Conservation (phyloP, 2,797 vertebrate species). For the Thamnophis elegans region DNA sequence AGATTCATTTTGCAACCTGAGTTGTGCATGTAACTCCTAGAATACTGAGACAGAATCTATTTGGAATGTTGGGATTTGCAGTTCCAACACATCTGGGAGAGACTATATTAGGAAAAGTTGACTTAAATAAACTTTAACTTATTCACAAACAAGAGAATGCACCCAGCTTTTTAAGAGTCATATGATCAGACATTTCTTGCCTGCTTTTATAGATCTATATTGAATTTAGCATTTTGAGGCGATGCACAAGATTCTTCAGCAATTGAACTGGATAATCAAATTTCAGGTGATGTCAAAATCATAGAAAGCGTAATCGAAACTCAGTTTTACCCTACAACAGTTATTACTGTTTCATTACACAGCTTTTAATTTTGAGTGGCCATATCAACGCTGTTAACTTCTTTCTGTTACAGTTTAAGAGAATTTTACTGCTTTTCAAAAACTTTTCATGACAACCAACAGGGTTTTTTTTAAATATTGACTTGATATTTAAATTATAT, state of each 20-base stretch:
- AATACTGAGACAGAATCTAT: neutral
- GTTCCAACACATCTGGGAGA: neutral
- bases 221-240: neutral
- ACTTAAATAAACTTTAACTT: neutral
- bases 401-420: conserved; percentile 36
- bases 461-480: conserved; percentile 28
- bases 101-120: neutral
- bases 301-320: neutral
- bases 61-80: neutral
- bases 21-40: neutral
- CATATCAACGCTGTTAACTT: conserved; percentile 18
- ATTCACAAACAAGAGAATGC: neutral
- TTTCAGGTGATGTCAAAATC: neutral
- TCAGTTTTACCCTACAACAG: neutral
- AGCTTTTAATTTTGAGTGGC: conserved; percentile 17
- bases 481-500: conserved; percentile 44
- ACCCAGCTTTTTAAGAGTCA: neutral
- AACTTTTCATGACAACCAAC: conserved; percentile 11
- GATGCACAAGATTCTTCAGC: neutral
- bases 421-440: conserved; percentile 16
- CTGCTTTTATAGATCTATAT: neutral
- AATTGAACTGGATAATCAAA: neutral
- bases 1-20: neutral
- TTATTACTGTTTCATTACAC: neutral
- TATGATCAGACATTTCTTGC: neutral